Base-by-base conservation (phyloP, 2,888 invertebrate species). In the Oegoconia quadripuncta region DNA sequence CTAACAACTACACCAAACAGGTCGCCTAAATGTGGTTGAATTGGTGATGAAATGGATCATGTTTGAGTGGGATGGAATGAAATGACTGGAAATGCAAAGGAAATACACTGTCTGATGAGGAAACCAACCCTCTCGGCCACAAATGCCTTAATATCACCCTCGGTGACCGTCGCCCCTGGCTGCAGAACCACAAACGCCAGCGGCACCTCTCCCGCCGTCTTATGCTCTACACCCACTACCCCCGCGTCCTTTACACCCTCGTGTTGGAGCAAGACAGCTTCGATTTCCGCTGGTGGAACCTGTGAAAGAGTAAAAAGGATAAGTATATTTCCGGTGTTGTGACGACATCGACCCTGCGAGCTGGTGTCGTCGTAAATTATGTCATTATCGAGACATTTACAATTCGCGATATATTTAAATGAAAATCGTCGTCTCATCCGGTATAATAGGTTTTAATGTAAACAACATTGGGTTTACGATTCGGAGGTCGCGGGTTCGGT, bases 281-380 rank as follows among this genome's bases (percentile, higher is more conserved):
- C 97, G 25, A 97, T 72, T 74, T 97, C 97, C 0, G 96, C 95
- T 37, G 97, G 97, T 0, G 96, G 91, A 0, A 91, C 92, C 91
- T 92, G 62, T n/a, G 1, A 7, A 26, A 18, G 14, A 44, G 41
- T 3, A 1, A 32, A 16, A 23, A 14, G 5, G 34, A 32, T n/a
- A 15, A 14, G 27, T 28, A 12, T n/a, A 15, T 22, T 28, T 6
- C 25, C 3, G 16, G 20, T 17, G 6, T 28, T 26, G 8, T 4
- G 11, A 8, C 11, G 11, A 8, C 27, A 8, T 22, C 27, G n/a
- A 12, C 27, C 6, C 27, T 27, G 4, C 6, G 4, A 8, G 6
- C 5, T 20, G 20, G 20, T 20, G 8, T 20, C 6, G 20, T 20
- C 4, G 20, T 20, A 20, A n/a, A n/a, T n/a, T n/a, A n/a, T n/a